Evolutionary conservation across 2,113 vertebrate genomes (phyloP), one percentile per base, ranked within the genome.

Genomic region (Dasyornis broadbenti): DNA sequence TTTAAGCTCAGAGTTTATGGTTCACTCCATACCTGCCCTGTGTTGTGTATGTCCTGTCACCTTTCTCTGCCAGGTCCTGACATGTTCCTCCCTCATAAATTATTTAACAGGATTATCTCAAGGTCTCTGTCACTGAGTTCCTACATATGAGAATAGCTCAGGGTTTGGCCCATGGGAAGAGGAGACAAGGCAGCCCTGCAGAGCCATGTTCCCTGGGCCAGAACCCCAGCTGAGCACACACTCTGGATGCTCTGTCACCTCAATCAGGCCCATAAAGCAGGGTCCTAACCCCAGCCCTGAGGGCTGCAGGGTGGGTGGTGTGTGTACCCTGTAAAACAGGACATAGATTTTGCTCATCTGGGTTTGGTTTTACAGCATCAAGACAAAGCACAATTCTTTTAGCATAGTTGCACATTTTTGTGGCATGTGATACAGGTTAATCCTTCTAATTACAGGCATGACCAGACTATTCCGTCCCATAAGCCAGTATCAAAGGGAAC

Each of bases 211-310:
- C 53, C 63, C 59, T 52, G 53, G 35, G 39, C 47, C 31, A 37
- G 40, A n/a, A 11, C 31, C 9, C 7, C 5, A 2, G 56, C 71
- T 24, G 15, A 54, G 40, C 12, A 1, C 12, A 1, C 20, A 1
- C 3, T 2, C 69, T 21, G 76, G 61, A 1, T 56, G 59, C 83
- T 64, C 52, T 53, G 17, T 35, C 50, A 5, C 27, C 2, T 54
- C 76, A 59, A 8, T 15, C 60, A 50, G 47, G 57, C 33, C 37
- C 7, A 2, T 3, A 21, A 31, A 77, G 6, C 60, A 26, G 7
- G 6, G n/a, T 54, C 50, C 60, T n/a, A 37, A 22, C 53, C 30
- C 3, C 0, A 90, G 82, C 52, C 70, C 70, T 14, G 30, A 52
- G 30, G 66, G 31, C 5, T 65, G 75, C 20, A 16, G 66, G 37